phyloP scores from a whole-genome alignment of 2,888 invertebrate species.

The Pristionchus japonicus region DNA sequence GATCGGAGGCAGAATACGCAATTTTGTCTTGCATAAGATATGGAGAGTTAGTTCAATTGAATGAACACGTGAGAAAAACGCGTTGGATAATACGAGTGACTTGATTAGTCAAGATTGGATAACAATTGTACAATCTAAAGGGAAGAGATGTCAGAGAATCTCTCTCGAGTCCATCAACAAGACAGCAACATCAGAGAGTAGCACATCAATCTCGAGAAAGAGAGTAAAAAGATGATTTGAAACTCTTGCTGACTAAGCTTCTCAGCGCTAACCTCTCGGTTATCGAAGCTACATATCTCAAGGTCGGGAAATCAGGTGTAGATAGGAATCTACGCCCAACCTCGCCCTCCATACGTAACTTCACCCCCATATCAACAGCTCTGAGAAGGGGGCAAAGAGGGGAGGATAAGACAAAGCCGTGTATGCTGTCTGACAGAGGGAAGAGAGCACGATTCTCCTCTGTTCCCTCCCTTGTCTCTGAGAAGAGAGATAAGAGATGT shows the following conservation, averaged over 20 bases:
- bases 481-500: conserved; percentile 34
- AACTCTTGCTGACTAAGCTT: conserved; percentile 24
- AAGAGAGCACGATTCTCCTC: neutral
- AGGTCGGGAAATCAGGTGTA: conserved; percentile 44
- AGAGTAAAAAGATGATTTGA: conserved; percentile 32
- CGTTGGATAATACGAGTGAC: too few species aligned
- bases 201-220: neutral
- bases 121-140: too few species aligned
- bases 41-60: too few species aligned
- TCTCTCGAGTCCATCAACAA: neutral
- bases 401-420: conserved; percentile 36
- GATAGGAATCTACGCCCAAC: conserved; percentile 32
- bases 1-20: neutral
- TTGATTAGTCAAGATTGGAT: too few species aligned
- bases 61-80: too few species aligned
- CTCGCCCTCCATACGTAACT: neutral
- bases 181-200: neutral
- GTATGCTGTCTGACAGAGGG: neutral
- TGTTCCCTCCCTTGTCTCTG: neutral
- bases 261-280: conserved; percentile 31
- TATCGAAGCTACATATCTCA: conserved; percentile 31
- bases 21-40: neutral
- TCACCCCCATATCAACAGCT: conserved; percentile 26
- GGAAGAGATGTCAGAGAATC: neutral
- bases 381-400: neutral